These are phyloP conservation scores for Urechis unicinctus DNA, from an alignment of 2,888 invertebrate species.

Conservation along the genomic window DNA sequence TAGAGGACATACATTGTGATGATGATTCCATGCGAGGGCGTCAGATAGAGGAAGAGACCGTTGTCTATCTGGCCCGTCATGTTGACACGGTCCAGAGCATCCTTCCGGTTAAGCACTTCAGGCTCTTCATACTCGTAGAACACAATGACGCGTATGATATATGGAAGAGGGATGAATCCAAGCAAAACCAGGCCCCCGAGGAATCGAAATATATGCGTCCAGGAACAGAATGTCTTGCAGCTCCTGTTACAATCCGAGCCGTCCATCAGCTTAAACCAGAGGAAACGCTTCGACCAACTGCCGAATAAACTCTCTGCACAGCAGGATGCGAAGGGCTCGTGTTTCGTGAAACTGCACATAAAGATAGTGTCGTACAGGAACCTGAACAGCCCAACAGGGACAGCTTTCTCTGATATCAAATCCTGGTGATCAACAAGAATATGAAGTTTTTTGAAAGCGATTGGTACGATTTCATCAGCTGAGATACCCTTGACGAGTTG, in stretches of 20 bases:
- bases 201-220: slow-evolving; percentile 16
- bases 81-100: slow-evolving; percentile 10
- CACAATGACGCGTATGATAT: slow-evolving; percentile 15
- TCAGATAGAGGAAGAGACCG: slow-evolving; percentile 15
- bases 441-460: slow-evolving; percentile 18
- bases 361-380: slow-evolving; percentile 19
- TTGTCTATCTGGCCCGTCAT: slow-evolving; percentile 9
- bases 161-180: slow-evolving; percentile 17
- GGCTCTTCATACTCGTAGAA: slow-evolving; percentile 19
- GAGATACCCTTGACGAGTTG: not conserved
- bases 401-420: slow-evolving; percentile 20
- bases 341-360: slow-evolving; percentile 7
- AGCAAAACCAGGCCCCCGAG: slow-evolving; percentile 16
- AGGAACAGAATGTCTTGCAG: slow-evolving; percentile 18
- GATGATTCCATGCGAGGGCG: slow-evolving; percentile 15
- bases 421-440: slow-evolving; percentile 18
- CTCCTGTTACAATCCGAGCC: slow-evolving; percentile 19
- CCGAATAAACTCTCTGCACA: slow-evolving; percentile 22
- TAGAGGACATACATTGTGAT: slow-evolving; percentile 19
- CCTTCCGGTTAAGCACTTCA: slow-evolving; percentile 10
- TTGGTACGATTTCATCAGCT: not conserved
- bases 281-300: slow-evolving; percentile 20
- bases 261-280: slow-evolving; percentile 17
- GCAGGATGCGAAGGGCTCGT: slow-evolving; percentile 19
- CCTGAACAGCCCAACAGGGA: slow-evolving; percentile 18